Conservation (phyloP, 2,113 vertebrate genomes). For the Dipodomys stephensi region DNA sequence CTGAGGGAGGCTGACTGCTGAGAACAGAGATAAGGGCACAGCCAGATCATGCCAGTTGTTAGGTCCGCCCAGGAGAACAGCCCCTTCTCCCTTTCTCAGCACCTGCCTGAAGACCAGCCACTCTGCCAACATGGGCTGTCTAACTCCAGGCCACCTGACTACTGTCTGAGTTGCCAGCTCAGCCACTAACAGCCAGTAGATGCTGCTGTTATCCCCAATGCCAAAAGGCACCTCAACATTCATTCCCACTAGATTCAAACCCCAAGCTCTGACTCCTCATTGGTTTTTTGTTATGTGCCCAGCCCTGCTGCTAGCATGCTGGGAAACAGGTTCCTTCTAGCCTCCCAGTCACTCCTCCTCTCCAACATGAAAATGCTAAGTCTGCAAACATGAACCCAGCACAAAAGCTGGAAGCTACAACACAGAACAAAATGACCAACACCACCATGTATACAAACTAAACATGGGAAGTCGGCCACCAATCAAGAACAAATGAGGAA, state of each 20-base stretch:
- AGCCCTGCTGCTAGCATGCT: background rate
- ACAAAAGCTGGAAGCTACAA: background rate
- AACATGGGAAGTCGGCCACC: background rate
- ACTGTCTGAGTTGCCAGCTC: background rate
- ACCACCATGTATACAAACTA: background rate
- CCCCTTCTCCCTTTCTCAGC: too few species aligned
- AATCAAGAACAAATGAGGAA: background rate
- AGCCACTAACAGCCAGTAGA: background rate
- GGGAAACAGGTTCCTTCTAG: background rate
- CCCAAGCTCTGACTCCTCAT: background rate
- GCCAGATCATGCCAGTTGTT: background rate
- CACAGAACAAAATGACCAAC: background rate
- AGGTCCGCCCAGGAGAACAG: too few species aligned
- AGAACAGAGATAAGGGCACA: background rate
- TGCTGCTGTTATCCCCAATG: background rate
- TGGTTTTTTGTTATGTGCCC: background rate
- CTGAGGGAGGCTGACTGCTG: background rate
- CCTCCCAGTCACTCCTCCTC: background rate
- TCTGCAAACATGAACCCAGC: background rate
- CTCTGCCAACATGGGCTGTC: too few species aligned
- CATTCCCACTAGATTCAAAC: background rate
- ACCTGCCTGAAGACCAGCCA: too few species aligned
- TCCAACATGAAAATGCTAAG: background rate
- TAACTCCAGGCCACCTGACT: background rate
- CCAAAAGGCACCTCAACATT: background rate